These are phyloP conservation scores for Conistra vaccinii DNA, from an alignment of 2,888 invertebrate genomes.

Conservation along the genomic window DNA sequence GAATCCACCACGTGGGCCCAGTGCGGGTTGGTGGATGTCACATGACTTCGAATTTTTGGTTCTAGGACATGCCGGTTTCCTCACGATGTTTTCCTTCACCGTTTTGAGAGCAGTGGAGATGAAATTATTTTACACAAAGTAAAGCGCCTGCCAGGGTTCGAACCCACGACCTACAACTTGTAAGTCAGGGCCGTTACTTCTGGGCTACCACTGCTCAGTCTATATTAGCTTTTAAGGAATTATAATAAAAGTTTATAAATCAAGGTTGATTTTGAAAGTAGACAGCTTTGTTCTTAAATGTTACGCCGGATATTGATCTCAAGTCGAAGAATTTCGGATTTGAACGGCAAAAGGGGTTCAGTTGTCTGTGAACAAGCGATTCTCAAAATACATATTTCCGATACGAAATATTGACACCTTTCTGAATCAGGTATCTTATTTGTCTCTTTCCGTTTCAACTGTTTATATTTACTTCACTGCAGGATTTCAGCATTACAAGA, in stretches of 20 bases:
- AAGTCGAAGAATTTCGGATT: slow-evolving; percentile 29
- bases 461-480: slow-evolving; percentile 8
- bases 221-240: too few relatives aligned
- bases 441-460: slow-evolving; percentile 39
- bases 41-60: too few relatives aligned
- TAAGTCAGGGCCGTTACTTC: too few relatives aligned
- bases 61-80: too few relatives aligned
- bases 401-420: slow-evolving; percentile 42
- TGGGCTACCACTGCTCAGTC: too few relatives aligned
- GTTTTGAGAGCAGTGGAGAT: too few relatives aligned
- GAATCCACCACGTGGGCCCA: too few relatives aligned
- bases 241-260: neutral
- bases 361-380: slow-evolving; percentile 22
- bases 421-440: slow-evolving; percentile 40
- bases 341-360: slow-evolving; percentile 35
- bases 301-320: slow-evolving; percentile 34
- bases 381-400: slow-evolving; percentile 50
- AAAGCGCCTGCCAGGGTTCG: too few relatives aligned
- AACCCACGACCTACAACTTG: too few relatives aligned
- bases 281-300: neutral
- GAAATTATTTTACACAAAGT: too few relatives aligned
- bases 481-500: neutral
- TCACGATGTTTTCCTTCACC: too few relatives aligned
- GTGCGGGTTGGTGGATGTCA: too few relatives aligned
- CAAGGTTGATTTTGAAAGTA: neutral